These are phyloP conservation scores for Fregata magnificens DNA, from an alignment of 2,113 vertebrate genomes.

Conservation along the genomic window DNA sequence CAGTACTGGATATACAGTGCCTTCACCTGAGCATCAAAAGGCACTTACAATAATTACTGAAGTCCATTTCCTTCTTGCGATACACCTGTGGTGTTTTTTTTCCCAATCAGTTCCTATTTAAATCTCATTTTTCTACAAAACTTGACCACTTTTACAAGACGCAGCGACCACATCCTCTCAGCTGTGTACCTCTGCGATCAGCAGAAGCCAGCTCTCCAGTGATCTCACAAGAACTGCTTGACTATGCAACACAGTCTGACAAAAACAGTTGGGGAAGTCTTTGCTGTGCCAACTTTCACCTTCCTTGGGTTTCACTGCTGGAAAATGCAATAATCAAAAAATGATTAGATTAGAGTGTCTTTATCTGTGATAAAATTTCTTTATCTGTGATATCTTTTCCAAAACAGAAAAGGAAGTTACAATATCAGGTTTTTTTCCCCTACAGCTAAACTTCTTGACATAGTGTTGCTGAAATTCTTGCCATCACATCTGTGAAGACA, in stretches of 20 bases:
- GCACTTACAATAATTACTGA: not conserved
- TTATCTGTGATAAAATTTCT: not conserved
- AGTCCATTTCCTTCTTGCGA: not conserved
- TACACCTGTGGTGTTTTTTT: rapidly evolving
- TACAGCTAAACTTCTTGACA: not conserved
- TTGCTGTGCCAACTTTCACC: not conserved
- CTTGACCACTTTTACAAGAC: not conserved
- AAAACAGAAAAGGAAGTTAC: not conserved
- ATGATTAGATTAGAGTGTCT: not conserved
- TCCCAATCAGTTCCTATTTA: not conserved
- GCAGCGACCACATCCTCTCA: not conserved
- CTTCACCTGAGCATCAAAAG: not conserved
- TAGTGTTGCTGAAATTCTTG: not conserved
- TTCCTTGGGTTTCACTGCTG: not conserved
- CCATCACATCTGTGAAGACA: not conserved
- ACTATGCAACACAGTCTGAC: not conserved
- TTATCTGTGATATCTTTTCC: not conserved
- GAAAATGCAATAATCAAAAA: not conserved
- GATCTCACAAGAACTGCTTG: not conserved
- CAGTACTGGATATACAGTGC: not conserved
- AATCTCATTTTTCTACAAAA: not conserved
- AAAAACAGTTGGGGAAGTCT: not conserved
- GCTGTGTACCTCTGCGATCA: not conserved
- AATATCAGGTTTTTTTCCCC: not conserved
- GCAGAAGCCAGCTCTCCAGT: not conserved